A percentile compares a stretch with the other conserved stretches of the same genome.
These are phyloP conservation scores for Onthophagus sagittarius DNA, from an alignment of 2,888 invertebrate genomes.

Conservation along the genomic window DNA sequence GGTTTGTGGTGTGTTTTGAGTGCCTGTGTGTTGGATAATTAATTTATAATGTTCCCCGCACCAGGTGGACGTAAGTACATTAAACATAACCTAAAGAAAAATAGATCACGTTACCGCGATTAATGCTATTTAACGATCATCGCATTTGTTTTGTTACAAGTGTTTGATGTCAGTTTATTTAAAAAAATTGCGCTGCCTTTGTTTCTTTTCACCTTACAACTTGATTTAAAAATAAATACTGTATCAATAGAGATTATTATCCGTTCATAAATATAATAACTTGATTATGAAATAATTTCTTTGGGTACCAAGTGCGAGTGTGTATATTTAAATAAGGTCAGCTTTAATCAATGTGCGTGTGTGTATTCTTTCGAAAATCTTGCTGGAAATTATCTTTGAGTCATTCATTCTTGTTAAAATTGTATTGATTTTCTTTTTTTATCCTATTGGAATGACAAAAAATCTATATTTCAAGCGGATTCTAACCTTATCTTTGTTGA, in stretches of 20 bases:
- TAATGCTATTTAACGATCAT: background rate
- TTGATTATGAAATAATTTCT: background rate
- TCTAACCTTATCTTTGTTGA: background rate
- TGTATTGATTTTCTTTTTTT: too few species aligned
- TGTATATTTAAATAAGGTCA: constrained; percentile 13
- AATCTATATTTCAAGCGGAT: background rate
- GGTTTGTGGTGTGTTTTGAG: constrained; percentile 46
- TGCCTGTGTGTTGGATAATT: constrained; percentile 43
- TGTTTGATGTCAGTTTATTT: background rate
- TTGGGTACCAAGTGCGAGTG: background rate
- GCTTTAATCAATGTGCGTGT: background rate
- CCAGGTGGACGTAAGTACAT: constrained; percentile 47
- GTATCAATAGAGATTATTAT: background rate
- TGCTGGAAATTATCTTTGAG: background rate
- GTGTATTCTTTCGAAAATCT: background rate
- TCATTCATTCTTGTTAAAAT: too few species aligned
- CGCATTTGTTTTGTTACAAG: background rate
- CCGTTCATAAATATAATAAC: background rate
- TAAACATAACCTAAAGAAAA: background rate
- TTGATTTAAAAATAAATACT: background rate
- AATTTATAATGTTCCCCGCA: constrained; percentile 46
- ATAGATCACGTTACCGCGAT: background rate
- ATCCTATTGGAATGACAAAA: too few species aligned
- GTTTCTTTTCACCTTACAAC: background rate
- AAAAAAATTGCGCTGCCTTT: background rate